Conservation (phyloP, 2,888 invertebrate species). For the Lysandra bellargus region DNA sequence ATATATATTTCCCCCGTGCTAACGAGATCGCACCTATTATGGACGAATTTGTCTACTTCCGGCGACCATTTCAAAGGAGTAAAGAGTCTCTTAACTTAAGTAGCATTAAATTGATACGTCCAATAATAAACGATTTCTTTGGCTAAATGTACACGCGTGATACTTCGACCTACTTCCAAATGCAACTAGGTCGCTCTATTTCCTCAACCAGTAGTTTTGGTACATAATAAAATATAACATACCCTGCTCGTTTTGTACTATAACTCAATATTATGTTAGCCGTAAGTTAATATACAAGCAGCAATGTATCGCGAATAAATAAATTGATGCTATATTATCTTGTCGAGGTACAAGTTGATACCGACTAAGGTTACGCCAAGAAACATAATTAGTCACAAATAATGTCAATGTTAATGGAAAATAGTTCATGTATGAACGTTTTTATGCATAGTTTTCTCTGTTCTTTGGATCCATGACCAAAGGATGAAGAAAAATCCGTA, state of each 20-base stretch:
- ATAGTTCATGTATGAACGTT: slow-evolving; percentile 27
- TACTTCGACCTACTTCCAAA: slow-evolving; percentile 65
- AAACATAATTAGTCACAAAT: slow-evolving; percentile 56
- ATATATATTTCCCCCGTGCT: no score
- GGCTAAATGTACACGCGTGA: slow-evolving; percentile 22
- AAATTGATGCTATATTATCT: background rate
- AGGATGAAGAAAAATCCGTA: no score
- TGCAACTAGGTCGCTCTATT: slow-evolving; percentile 67
- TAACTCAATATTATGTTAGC: background rate
- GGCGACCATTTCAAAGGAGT: no score
- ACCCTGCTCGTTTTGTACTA: background rate
- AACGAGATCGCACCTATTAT: no score
- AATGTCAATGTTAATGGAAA: slow-evolving; percentile 49
- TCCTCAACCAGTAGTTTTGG: slow-evolving; percentile 44
- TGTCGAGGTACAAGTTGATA: slow-evolving; percentile 42
- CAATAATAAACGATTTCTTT: background rate
- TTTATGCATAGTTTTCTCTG: background rate
- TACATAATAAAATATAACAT: background rate
- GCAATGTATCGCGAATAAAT: background rate
- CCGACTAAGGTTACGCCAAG: slow-evolving; percentile 50
- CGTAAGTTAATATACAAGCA: background rate
- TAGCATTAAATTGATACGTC: background rate
- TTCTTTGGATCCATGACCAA: no score
- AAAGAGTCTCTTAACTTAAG: background rate
- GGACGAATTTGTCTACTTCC: no score